Conservation (phyloP, 2,113 vertebrate genomes). For the Malurus melanocephalus region DNA sequence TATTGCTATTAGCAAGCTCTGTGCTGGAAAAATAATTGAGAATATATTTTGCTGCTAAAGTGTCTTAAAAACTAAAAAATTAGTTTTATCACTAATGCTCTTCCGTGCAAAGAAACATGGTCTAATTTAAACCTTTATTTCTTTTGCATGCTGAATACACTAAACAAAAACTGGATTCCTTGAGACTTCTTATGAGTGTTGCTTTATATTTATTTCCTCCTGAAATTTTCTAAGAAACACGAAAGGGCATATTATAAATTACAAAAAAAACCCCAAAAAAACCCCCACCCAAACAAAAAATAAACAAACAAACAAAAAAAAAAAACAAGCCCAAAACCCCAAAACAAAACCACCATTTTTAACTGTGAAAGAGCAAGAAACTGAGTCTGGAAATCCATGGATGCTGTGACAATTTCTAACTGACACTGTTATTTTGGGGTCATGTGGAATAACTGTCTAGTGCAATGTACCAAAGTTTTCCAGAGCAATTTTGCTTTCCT, state of each 20-base stretch:
- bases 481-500: background rate
- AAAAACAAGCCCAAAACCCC: too few relatives aligned
- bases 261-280: background rate
- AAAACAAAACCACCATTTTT: background rate
- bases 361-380: background rate
- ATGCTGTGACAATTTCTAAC: background rate
- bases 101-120: background rate
- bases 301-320: too few relatives aligned
- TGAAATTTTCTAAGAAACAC: background rate
- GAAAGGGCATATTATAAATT: background rate
- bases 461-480: background rate
- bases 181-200: background rate
- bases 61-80: background rate
- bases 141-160: background rate
- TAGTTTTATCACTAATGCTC: background rate
- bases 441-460: background rate
- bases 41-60: background rate
- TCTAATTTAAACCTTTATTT: constrained; percentile 2
- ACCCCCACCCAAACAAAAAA: too few relatives aligned
- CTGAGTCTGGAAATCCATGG: background rate
- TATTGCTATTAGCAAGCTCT: constrained; percentile 65
- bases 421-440: background rate
- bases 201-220: background rate
- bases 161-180: background rate
- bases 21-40: constrained; percentile 13